Base-by-base conservation (phyloP, 2,113 vertebrate genomes). In the Conger conger region DNA sequence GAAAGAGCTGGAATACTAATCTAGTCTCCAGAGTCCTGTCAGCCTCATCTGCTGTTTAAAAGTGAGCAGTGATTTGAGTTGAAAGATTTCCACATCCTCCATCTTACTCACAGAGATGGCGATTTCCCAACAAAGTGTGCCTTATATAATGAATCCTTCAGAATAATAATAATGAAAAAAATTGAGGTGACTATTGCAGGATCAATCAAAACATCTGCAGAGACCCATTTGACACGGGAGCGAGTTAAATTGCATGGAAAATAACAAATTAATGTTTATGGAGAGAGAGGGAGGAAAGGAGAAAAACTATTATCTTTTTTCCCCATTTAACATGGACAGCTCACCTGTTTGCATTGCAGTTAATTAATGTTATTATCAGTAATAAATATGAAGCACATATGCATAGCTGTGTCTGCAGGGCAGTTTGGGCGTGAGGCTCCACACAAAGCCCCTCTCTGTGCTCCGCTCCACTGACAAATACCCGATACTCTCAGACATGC, bases 371-470 rank as follows among this genome's bases (percentile, higher is more conserved):
- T 84, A 73, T 73, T 73, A 84, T 68, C 53, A 80, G 35, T 60
- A 40, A 37, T 85, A 81, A 85, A 82, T 30, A 40, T n/a, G n/a
- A 73, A 60, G 33, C 15, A 33, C 27, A 30, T 8, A 73, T 30
- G 68, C n/a, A 33, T 73, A 33, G 1, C 68, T 73, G 86, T 89
- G 90, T 92, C 91, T 94, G 88, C 90, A 86, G 91, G 90, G 90
- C 87, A 88, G 91, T 90, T 85, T 93, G 89, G 86, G 84, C 68
- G 86, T 82, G 76, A 81, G 90, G 73, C 79, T 77, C 68, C 38
- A 5, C 83, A 96, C 94, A 96, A 95, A 93, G 95, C 90, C 89
- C 90, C 91, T 93, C 93, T 84, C 78, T 96, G 94, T 96, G 81
- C 92, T 88, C 63, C 87, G 86, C 77, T 85, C 92, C 90, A 91